A percentile compares a stretch with the other conserved stretches of the same genome.
These are phyloP conservation scores for Mystacornis crossleyi DNA, from an alignment of 2,113 vertebrate genomes.

Conservation along the genomic window DNA sequence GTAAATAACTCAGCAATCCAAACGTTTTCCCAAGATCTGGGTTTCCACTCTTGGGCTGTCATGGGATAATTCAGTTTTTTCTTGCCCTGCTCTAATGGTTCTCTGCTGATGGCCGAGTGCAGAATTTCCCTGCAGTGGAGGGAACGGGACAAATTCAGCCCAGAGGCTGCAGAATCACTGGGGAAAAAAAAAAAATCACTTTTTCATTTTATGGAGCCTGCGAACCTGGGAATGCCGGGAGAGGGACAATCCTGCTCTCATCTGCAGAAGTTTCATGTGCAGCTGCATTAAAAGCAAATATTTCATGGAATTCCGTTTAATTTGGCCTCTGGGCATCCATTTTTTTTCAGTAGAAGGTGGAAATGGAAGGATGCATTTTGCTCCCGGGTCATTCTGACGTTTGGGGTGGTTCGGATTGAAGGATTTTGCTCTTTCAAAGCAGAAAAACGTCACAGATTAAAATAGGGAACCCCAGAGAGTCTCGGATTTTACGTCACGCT, in stretches of 20 bases:
- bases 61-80: neutral
- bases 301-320: neutral
- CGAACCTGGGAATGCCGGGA: neutral
- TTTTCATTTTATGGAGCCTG: neutral
- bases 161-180: neutral
- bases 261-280: neutral
- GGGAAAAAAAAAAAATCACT: too few relatives aligned
- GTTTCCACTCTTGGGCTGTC: neutral
- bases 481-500: neutral
- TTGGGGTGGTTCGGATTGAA: neutral
- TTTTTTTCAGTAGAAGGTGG: neutral
- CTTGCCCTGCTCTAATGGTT: neutral
- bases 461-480: neutral
- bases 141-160: neutral
- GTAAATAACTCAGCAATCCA: slow-evolving; percentile 5
- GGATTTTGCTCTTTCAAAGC: neutral
- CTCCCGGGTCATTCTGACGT: neutral
- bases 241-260: neutral
- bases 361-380: neutral
- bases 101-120: neutral
- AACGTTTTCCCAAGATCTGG: neutral
- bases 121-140: neutral
- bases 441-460: neutral
- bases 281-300: neutral
- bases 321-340: neutral